A percentile compares a stretch with the other conserved stretches of the same genome.
Conservation (phyloP, 2,888 invertebrate genomes). For the Caradrina clavipalpis region DNA sequence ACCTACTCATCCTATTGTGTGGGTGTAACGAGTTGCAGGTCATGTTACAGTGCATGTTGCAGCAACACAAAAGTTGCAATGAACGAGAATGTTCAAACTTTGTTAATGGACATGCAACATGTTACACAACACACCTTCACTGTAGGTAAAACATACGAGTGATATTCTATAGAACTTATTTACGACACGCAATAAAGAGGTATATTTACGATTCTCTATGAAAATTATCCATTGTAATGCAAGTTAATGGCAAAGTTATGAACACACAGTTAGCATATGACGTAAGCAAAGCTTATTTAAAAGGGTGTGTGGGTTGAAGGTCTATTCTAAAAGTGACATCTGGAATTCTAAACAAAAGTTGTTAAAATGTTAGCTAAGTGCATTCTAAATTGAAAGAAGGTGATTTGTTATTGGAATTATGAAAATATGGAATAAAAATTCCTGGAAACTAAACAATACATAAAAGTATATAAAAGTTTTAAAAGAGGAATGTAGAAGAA, state of each 20-base stretch:
- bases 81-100: neutral
- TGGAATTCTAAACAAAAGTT: constrained; percentile 1
- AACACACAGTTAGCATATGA: constrained; percentile 46
- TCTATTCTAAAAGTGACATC: constrained; percentile 1
- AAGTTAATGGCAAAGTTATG: constrained; percentile 46
- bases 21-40: neutral
- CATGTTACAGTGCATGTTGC: constrained; percentile 4
- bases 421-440: neutral
- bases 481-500: neutral
- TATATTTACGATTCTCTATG: constrained; percentile 44
- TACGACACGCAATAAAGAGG: constrained; percentile 42
- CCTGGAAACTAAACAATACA: too few relatives aligned
- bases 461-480: neutral
- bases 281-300: constrained; percentile 32
- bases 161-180: constrained; percentile 19
- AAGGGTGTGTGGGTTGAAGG: neutral
- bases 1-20: constrained; percentile 6
- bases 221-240: constrained; percentile 47
- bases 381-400: neutral
- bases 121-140: constrained; percentile 1
- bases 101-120: neutral
- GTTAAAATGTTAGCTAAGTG: neutral
- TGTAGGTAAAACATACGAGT: constrained; percentile 1
- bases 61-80: neutral
- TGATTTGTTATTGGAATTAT: neutral